Percentiles rank a stretch among this genome's conserved stretches.
Evolutionary conservation across 2,888 invertebrate species (phyloP).

Genomic region (Eupithecia inturbata): DNA sequence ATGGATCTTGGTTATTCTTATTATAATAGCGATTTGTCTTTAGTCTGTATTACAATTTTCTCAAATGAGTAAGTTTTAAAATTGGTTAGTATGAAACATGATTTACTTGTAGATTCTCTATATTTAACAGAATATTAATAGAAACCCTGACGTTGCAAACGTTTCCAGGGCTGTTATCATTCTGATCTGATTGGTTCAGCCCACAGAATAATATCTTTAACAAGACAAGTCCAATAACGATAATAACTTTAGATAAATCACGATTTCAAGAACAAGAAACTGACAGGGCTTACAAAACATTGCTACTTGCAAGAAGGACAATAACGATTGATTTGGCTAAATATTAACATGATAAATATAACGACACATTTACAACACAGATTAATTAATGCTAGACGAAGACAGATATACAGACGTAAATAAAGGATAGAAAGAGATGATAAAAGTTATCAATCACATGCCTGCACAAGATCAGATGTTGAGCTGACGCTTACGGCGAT

Average conservation of each 20-base stretch:
- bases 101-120: neutral
- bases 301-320: conserved; percentile 49
- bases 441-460: conserved; percentile 80
- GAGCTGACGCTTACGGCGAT: conserved; percentile 70
- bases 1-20: conserved; percentile 39
- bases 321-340: conserved; percentile 72
- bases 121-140: conserved; percentile 15
- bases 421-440: conserved; percentile 56
- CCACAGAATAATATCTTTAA: conserved; percentile 39
- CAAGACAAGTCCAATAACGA: conserved; percentile 28
- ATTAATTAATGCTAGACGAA: conserved; percentile 76
- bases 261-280: conserved; percentile 28
- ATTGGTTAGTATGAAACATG: neutral
- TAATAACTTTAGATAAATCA: conserved; percentile 30
- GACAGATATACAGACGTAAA: conserved; percentile 49
- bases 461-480: conserved; percentile 68
- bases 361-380: conserved; percentile 76
- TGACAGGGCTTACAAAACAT: conserved; percentile 29
- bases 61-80: neutral
- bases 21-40: conserved; percentile 32
- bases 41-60: neutral
- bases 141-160: conserved; percentile 12
- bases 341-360: conserved; percentile 75
- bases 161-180: conserved; percentile 34
- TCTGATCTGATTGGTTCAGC: conserved; percentile 60